phyloP scores from a whole-genome alignment of 1,140 invertebrate species.

The Plodia interpunctella region DNA sequence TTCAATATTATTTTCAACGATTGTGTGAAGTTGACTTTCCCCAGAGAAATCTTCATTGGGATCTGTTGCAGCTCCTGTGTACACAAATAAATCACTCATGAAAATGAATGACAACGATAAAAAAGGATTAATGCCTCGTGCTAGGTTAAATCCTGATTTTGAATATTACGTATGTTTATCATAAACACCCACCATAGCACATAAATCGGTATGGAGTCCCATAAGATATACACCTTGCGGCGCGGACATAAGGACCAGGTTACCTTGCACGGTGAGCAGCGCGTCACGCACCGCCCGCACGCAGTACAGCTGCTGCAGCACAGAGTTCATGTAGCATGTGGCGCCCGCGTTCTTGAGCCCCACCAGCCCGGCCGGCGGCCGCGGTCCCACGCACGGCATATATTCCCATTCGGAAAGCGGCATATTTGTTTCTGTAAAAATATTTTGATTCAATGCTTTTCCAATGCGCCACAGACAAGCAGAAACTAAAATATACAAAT shows the following conservation, averaged over 20 bases:
- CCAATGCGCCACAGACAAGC: too few relatives aligned
- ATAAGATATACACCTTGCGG: too few relatives aligned
- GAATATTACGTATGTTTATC: too few relatives aligned
- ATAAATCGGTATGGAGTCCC: too few relatives aligned
- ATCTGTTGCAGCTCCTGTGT: slow-evolving; percentile 89
- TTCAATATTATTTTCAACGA: slow-evolving; percentile 64
- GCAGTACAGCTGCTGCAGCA: slow-evolving; percentile 98
- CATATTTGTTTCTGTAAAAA: slow-evolving; percentile 81
- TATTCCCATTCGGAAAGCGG: slow-evolving; percentile 98
- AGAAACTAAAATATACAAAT: too few relatives aligned
- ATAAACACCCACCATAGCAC: too few relatives aligned
- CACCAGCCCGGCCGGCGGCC: slow-evolving; percentile 94
- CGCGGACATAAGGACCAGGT: too few relatives aligned
- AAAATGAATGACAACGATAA: too few relatives aligned
- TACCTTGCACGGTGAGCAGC: slow-evolving; percentile 83
- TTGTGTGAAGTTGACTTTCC: slow-evolving; percentile 79
- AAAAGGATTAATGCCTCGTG: too few relatives aligned
- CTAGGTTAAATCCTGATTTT: too few relatives aligned
- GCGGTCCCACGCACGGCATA: slow-evolving; percentile 94
- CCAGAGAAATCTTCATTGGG: slow-evolving; percentile 93
- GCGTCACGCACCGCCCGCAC: slow-evolving; percentile 93
- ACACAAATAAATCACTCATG: slow-evolving; percentile 13
- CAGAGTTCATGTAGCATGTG: slow-evolving; percentile 99
- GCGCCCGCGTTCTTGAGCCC: slow-evolving; percentile 99
- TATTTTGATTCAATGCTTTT: too few relatives aligned